phyloP scores from a whole-genome alignment of 2,797 vertebrate species.

The Falco peregrinus region DNA sequence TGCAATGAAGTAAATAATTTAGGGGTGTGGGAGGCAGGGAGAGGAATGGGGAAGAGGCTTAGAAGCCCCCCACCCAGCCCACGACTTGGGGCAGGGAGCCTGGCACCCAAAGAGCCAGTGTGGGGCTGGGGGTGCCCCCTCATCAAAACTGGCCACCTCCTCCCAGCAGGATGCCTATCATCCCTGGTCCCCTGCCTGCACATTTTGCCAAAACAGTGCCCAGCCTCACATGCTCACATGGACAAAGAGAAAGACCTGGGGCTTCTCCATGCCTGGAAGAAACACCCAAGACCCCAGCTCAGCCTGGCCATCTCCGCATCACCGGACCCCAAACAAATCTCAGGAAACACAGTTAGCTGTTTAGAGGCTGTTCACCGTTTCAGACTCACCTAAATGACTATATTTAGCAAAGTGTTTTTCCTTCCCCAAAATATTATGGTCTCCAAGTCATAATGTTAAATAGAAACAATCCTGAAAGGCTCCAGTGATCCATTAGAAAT shows the following conservation, averaged over 20 bases:
- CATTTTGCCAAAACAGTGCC: background rate
- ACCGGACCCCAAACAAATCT: background rate
- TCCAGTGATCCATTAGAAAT: constrained; percentile 25
- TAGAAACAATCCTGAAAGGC: constrained; percentile 1
- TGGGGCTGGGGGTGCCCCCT: background rate
- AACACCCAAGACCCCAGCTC: background rate
- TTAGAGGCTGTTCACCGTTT: background rate
- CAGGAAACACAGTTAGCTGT: background rate
- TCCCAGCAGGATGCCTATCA: background rate
- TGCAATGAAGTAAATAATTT: constrained; percentile 24
- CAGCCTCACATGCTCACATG: background rate
- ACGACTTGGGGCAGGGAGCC: background rate
- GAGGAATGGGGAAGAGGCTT: background rate
- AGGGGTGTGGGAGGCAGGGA: background rate
- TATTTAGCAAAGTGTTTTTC: constrained; percentile 2
- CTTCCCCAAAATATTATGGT: background rate
- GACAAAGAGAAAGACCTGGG: background rate
- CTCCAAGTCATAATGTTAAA: constrained; percentile 33
- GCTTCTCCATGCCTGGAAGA: background rate
- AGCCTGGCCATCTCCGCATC: background rate
- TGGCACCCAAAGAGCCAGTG: background rate
- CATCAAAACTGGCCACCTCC: background rate
- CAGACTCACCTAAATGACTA: background rate
- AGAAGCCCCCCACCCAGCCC: background rate
- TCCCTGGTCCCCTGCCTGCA: too few species aligned